A percentile compares a stretch with the other conserved stretches of the same genome.
Evolutionary conservation across 2,888 invertebrate genomes (phyloP).

Genomic region (Ormyrus rosae): DNA sequence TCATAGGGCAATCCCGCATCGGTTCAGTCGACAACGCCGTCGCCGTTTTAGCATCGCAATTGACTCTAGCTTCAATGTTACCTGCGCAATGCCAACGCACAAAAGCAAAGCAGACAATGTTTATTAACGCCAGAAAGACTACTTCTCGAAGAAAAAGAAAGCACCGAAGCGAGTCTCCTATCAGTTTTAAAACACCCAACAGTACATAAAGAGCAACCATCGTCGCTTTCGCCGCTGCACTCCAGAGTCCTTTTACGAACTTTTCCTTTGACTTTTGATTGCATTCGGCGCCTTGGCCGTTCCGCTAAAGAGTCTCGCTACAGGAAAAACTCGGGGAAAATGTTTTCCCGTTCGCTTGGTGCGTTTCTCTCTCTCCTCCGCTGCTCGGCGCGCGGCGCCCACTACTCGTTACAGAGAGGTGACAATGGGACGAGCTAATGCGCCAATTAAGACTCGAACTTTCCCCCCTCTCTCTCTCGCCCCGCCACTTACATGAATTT

Average conservation of each 20-base stretch:
- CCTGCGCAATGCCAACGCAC: no score
- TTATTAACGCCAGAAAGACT: no score
- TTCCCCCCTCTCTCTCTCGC: conserved; percentile 25
- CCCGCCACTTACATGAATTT: conserved; percentile 56
- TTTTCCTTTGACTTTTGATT: conserved; percentile 40
- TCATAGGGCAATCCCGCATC: no score
- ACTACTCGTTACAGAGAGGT: conserved; percentile 36
- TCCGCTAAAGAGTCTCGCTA: conserved; percentile 13
- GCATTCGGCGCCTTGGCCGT: conserved; percentile 23
- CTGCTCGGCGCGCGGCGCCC: neutral
- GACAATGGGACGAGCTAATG: conserved; percentile 57
- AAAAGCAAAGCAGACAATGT: no score
- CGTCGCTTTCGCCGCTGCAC: neutral
- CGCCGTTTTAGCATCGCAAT: no score
- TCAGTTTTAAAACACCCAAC: no score
- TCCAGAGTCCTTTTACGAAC: conserved; percentile 10
- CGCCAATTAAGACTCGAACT: conserved; percentile 55
- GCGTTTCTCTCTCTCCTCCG: neutral
- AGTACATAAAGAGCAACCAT: no score
- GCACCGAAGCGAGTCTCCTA: no score
- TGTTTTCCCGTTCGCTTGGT: conserved; percentile 37
- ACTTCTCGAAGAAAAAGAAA: no score
- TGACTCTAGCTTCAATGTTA: no score
- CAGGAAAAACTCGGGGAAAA: conserved; percentile 17
- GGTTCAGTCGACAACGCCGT: no score